A percentile compares a stretch with the other conserved stretches of the same genome.
Evolutionary conservation across 2,888 invertebrate genomes (phyloP).

Genomic region (Atethmia centrago): DNA sequence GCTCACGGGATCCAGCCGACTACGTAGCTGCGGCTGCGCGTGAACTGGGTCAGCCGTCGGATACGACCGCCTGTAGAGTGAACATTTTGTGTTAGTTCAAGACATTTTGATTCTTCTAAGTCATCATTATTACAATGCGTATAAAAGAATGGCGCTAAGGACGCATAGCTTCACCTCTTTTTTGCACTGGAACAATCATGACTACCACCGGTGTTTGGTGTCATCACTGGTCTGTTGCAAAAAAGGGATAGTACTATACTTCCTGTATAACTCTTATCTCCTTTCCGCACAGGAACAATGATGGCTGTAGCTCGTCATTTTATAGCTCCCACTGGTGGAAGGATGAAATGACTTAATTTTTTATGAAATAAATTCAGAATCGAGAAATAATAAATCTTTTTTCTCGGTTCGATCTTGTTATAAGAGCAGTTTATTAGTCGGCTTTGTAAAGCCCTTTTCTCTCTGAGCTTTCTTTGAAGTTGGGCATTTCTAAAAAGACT

Average conservation of each 20-base stretch:
- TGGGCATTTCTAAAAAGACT: not conserved
- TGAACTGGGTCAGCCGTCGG: slow-evolving; percentile 94
- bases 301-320: not conserved
- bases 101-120: not conserved
- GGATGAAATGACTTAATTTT: not conserved
- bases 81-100: not conserved
- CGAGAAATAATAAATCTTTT: too few relatives aligned
- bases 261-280: not conserved
- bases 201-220: too few relatives aligned
- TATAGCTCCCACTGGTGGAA: not conserved
- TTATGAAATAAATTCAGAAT: not conserved
- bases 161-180: not conserved
- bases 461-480: too few relatives aligned
- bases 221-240: too few relatives aligned
- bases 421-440: too few relatives aligned
- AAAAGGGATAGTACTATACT: not conserved
- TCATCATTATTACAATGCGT: not conserved
- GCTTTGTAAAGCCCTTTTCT: too few relatives aligned
- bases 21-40: slow-evolving; percentile 94
- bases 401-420: too few relatives aligned
- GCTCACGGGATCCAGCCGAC: slow-evolving; percentile 92
- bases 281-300: not conserved
- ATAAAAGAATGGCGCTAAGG: not conserved
- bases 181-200: not conserved
- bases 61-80: slow-evolving; percentile 92